Evolutionary conservation across 2,888 invertebrate genomes (phyloP).

Genomic region (Saturnia japonica): DNA sequence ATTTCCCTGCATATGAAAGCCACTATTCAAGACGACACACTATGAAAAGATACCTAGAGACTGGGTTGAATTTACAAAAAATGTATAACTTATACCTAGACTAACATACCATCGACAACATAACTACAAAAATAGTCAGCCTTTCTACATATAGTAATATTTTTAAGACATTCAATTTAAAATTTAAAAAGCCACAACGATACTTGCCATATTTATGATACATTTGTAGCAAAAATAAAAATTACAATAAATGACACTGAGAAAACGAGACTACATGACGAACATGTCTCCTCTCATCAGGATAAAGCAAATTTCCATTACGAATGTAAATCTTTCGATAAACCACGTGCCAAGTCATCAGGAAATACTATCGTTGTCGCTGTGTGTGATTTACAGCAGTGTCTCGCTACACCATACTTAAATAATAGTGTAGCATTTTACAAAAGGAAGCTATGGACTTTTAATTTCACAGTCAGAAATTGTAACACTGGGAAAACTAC

Average conservation of each 20-base stretch:
- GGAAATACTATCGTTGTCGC: slow-evolving; percentile 9
- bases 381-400: too few relatives aligned
- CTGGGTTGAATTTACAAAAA: too few relatives aligned
- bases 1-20: slow-evolving; percentile 13
- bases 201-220: slow-evolving; percentile 19
- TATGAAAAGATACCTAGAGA: too few relatives aligned
- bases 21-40: too few relatives aligned
- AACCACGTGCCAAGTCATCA: slow-evolving; percentile 22
- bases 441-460: slow-evolving; percentile 20
- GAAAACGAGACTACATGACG: slow-evolving; percentile 21
- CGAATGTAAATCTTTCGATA: slow-evolving; percentile 22
- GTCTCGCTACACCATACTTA: too few relatives aligned
- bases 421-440: too few relatives aligned
- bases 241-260: slow-evolving; percentile 22
- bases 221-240: slow-evolving; percentile 20
- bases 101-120: slow-evolving; percentile 20
- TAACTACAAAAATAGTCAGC: slow-evolving; percentile 21
- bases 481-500: slow-evolving; percentile 23
- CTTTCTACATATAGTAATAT: slow-evolving; percentile 20
- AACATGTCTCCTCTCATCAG: slow-evolving; percentile 22
- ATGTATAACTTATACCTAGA: neutral
- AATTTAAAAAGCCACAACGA: slow-evolving; percentile 19
- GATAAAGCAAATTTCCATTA: slow-evolving; percentile 23
- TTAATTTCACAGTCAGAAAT: slow-evolving; percentile 21
- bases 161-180: slow-evolving; percentile 22